Evolutionary conservation across 2,113 vertebrate species (phyloP), one percentile per base, ranked within the genome.

Genomic region (Gavia stellata): DNA sequence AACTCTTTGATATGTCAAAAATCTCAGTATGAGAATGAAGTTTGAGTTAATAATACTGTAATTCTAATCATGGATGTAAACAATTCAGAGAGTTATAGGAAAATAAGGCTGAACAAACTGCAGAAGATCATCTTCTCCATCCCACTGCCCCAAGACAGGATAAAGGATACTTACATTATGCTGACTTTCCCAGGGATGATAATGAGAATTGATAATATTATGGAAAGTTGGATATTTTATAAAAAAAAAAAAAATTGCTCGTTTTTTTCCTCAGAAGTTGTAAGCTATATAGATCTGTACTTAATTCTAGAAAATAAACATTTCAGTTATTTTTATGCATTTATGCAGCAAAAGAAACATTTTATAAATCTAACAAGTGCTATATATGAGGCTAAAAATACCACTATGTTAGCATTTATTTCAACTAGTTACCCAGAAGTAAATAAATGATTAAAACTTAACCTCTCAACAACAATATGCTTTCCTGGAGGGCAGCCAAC

Each of bases 401-500:
- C n/a, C 31, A 58, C 50, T 44, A 38, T 52, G 56, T 61, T 63
- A 70, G 24, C 18, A 23, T 29, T 70, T 71, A n/a, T 52, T 84
- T 71, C 17, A 88, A 20, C 49, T 87, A 18, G 63, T 52, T 65
- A 77, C 75, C 44, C 17, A 92, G 66, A 94, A 91, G 14, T 58
- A 52, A 74, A 47, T 31, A 83, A 36, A 78, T 49, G 2, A 59
- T 38, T 80, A 61, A 78, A 91, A 97, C 95, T 96, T 95, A 62
- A 62, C 94, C 90, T 97, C 70, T 92, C 55, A 67, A 97, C 47
- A 21, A 4, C 3, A 34, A 94, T 84, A 55, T 40, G n/a, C 53
- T 92, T 97, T 20, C 5, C 8, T 45, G 31, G 3, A 62, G 92
- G 50, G 44, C 97, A 97, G 72, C 89, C 96, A 81, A 96, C 66